A percentile compares a stretch with the other conserved stretches of the same genome.
Evolutionary conservation across 2,888 invertebrate species (phyloP).

Genomic region (Melangyna quadrimaculata): DNA sequence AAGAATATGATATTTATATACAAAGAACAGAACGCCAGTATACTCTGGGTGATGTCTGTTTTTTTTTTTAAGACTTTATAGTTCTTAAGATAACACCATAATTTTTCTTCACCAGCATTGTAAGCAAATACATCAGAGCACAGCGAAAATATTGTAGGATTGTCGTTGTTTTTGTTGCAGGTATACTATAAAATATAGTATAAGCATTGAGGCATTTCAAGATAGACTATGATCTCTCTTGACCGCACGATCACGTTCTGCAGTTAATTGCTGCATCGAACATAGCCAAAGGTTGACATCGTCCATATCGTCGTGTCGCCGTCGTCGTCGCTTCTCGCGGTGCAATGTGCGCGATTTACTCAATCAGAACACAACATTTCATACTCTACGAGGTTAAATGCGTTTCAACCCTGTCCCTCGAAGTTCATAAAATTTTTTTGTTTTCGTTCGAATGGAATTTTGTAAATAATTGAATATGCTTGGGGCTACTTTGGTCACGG

Average conservation of each 20-base stretch:
- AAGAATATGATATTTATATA: slow-evolving; percentile 64
- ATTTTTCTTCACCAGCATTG: background rate
- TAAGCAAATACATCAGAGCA: slow-evolving; percentile 38
- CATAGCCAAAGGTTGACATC: slow-evolving; percentile 71
- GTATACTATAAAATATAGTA: background rate
- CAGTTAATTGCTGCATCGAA: slow-evolving; percentile 71
- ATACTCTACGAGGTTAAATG: slow-evolving; percentile 53
- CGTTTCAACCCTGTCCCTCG: slow-evolving; percentile 57
- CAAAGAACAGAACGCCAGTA: background rate
- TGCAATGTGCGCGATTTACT: slow-evolving; percentile 33
- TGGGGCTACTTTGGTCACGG: slow-evolving; percentile 28
- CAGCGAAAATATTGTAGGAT: background rate
- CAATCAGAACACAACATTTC: slow-evolving; percentile 26
- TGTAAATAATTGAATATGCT: slow-evolving; percentile 35
- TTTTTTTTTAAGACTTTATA: slow-evolving; percentile 5
- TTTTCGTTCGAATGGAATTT: slow-evolving; percentile 46
- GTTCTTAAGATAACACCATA: slow-evolving; percentile 55
- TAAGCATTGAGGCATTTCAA: slow-evolving; percentile 62
- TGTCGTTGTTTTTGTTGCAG: background rate
- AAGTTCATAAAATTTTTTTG: slow-evolving; percentile 18
- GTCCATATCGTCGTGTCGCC: too few species aligned
- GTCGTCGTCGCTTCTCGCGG: slow-evolving; percentile 23
- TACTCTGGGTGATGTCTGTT: background rate
- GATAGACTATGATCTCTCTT: slow-evolving; percentile 58
- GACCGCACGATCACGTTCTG: slow-evolving; percentile 71